phyloP scores from a whole-genome alignment of 2,888 invertebrate genomes.

The Luperina nickerlii region DNA sequence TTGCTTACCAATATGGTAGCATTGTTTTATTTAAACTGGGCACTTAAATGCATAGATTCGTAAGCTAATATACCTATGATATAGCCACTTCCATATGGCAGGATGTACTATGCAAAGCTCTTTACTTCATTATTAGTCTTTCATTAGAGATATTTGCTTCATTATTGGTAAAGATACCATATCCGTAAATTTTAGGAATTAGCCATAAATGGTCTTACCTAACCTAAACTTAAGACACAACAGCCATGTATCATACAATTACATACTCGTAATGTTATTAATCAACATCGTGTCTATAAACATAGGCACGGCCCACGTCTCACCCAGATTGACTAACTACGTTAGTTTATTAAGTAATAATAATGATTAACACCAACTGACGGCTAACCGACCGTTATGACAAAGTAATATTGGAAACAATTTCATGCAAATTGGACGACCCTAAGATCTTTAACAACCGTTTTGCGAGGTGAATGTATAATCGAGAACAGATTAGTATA shows the following conservation, averaged over 20 bases:
- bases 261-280: neutral
- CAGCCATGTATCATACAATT: neutral
- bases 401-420: conserved; percentile 55
- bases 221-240: neutral
- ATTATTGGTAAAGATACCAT: too few species aligned
- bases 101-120: too few species aligned
- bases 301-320: neutral
- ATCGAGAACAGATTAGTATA: conserved; percentile 50
- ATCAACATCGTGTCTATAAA: conserved; percentile 7
- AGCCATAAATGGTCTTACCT: too few species aligned
- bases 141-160: too few species aligned
- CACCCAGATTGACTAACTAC: conserved; percentile 8
- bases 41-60: too few species aligned
- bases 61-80: too few species aligned
- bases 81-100: too few species aligned
- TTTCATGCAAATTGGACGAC: conserved; percentile 57
- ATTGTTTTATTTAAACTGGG: too few species aligned
- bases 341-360: conserved; percentile 5
- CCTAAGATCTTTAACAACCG: conserved; percentile 50
- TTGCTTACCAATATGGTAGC: too few species aligned
- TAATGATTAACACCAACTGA: conserved; percentile 20
- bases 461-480: conserved; percentile 59
- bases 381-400: conserved; percentile 9
- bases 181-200: too few species aligned
- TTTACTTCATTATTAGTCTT: too few species aligned